Evolutionary conservation across 2,888 invertebrate genomes (phyloP), one percentile per base, ranked within the genome.

Genomic region (Dicyrtoma fusca): DNA sequence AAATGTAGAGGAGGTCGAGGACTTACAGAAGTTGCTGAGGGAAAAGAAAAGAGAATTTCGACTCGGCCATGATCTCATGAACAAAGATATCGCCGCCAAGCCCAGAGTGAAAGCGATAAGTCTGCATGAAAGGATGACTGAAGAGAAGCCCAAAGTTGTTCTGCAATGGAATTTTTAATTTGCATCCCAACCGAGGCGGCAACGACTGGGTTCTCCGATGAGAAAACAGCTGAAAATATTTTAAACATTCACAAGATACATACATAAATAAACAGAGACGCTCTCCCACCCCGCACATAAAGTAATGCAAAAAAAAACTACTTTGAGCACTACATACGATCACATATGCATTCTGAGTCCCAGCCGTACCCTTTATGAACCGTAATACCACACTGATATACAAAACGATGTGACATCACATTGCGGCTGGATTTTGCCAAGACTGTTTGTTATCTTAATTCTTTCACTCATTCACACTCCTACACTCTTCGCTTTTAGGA

Each of bases 1-100:
- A 63, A 23, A 17, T 14, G 2, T 53, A 42, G 34, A 34, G 34
- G 34, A 34, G 34, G 45, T 57, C 8, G 23, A 44, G n/a, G 17
- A 88, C 91, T 89, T 86, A 95, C 92, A 97, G 85, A 76, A 96
- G 85, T 83, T 95, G 93, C 81, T 92, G 90, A 0, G 97, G 96
- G 83, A 97, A 89, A 61, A 88, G 87, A 82, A 91, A 95, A 81
- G 93, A 92, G 11, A 94, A 84, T 82, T 90, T 91, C 79, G 94
- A 92, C 83, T 97, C 97, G 0, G 93, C 91, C 91, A 97, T 92
- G 63, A 92, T 89, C 84, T 97, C 97, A 82, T 95, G 92, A 2
- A 96, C 95, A 77, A 92, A 92, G 65, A 97, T 93, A 83, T 96
- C 95, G 1, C 94, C 94, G 0, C 94, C 94, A 26, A 94, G 86